phyloP scores from a whole-genome alignment of 2,113 vertebrate species.

The Vidua macroura region DNA sequence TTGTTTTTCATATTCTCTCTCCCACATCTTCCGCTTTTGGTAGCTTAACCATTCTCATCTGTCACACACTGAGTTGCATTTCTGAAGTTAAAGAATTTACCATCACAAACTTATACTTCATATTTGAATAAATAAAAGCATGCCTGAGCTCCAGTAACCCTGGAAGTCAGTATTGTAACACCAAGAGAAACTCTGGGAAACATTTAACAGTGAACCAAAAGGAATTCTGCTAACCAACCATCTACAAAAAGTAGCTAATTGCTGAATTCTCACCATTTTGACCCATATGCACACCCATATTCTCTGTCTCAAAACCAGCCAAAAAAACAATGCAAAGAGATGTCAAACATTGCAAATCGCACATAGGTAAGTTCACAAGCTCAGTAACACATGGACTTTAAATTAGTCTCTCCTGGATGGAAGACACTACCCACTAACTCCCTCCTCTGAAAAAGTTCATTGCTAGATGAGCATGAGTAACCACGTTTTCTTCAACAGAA shows the following conservation, averaged over 20 bases:
- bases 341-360: background rate
- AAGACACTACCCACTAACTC: background rate
- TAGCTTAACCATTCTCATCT: background rate
- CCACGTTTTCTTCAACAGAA: background rate
- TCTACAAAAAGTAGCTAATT: background rate
- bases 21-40: conserved; percentile 1
- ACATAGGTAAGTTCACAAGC: background rate
- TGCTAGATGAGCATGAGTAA: background rate
- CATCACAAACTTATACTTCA: background rate
- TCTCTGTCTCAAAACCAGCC: background rate
- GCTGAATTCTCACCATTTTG: background rate
- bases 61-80: background rate
- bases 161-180: background rate
- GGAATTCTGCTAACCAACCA: background rate
- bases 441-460: background rate
- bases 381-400: background rate
- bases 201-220: background rate
- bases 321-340: background rate
- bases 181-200: background rate
- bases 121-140: background rate
- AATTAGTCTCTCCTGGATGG: background rate
- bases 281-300: background rate
- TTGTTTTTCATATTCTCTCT: background rate
- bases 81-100: background rate
- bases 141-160: background rate